Evolutionary conservation across 2,888 invertebrate genomes (phyloP), one percentile per base, ranked within the genome.

Genomic region (Cylloceria caligata): DNA sequence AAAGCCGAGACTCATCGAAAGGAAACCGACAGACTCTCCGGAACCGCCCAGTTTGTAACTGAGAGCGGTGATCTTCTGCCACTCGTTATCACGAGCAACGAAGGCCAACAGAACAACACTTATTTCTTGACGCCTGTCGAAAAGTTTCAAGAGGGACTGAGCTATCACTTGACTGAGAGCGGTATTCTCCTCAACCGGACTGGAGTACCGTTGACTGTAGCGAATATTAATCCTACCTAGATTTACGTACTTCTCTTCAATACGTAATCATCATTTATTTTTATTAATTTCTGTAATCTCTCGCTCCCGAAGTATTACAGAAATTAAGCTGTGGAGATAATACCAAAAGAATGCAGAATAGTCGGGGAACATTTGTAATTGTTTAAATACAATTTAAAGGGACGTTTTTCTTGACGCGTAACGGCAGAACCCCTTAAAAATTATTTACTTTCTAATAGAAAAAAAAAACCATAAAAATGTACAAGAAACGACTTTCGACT

Each of bases 121-220:
- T 91, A 88, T 52, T 86, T 90, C 72, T 83, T 90, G 19, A 89
- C 91, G n/a, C 87, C 91, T 21, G 86, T 90, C 24, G 86, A 86
- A 42, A 90, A 91, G 73, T 81, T 89, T 3, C 85, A 88, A 36
- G 86, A 88, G 16, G 88, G 86, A 24, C 16, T 88, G 3, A 90
- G 88, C 79, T 91, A 90, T 85, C 88, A 88, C 39, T 81, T 91
- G 42, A 88, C 88, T 34, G 81, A 87, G 4, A 85, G 76, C 68
- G 90, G 88, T 9, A 68, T 91, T 67, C 75, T 91, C 71, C 87
- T 91, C 65, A 87, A 87, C 21, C 81, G 79, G 45, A 84, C 84
- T 11, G 87, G 85, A 13, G 42, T 86, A 39, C 84, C 87, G 21
- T 57, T 87, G 27, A 86, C 87, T 5, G 78, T 88, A 6, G 64